Base-by-base conservation (phyloP, 2,113 vertebrate genomes). In the Myotis lucifugus region DNA sequence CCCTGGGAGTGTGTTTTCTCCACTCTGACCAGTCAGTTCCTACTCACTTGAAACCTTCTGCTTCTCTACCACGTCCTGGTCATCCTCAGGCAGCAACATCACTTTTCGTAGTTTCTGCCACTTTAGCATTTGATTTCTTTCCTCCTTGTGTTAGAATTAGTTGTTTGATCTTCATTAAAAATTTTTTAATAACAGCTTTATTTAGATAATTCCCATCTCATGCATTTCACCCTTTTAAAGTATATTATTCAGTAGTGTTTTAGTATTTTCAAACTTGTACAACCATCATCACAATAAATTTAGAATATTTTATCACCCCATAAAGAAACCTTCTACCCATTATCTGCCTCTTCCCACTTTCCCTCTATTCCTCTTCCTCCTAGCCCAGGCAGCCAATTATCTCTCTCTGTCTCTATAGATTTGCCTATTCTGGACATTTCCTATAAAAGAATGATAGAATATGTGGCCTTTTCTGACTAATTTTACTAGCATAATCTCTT, bases 41-140 rank as follows among this genome's bases (percentile, higher is more conserved):
- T 52, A 8, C 37, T 79, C 27, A 40, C 23, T 10, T 11, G 81
- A 82, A 82, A 18, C 32, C 19, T 67, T 91, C 83, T 90, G 14
- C 56, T 54, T 2, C 56, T 73, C 91, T 42, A 87, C 56, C 14
- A 29, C 29, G 34, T 69, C 61, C 40, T 74, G 14, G 14, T 25
- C 52, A 78, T 59, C 56, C 56, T 56, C 56, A 9, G 56, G 23
- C 3, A 9, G 56, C 56, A 59, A 64, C 61, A 14, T 88, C 1
- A 8, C 29, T 59, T 73, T 95, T 88, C 5, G 29, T 40, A 32
- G 54, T 94, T 78, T 23, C 54, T 83, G 69, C 56, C 72, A n/a
- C 25, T 46, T 87, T 18, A 34, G 8, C 25, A 69, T 91, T 94
- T 92, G 94, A 5, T 96, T 84, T 79, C n/a, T 69, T 95, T 74